Base-by-base conservation (phyloP, 2,888 invertebrate genomes). In the Margaritifera margaritifera region DNA sequence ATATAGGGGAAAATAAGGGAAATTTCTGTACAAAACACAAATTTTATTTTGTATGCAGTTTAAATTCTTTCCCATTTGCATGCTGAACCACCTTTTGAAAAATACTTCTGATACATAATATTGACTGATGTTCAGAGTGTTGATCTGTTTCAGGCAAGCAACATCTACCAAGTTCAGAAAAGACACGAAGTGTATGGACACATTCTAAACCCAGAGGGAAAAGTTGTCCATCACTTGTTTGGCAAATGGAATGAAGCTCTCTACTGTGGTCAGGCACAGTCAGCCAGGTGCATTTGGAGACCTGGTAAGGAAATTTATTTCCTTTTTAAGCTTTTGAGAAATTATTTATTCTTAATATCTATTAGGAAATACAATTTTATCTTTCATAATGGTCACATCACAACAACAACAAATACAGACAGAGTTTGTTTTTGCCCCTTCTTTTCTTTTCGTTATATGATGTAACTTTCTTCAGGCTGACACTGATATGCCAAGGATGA, bases 201-300 rank as follows among this genome's bases (percentile, higher is more conserved):
- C 22, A 92, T 92, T 4, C 87, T 91, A 22, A 92, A 92, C 76
- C 91, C 92, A 64, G 91, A 92, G 8, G 93, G 93, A 0, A 90
- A 90, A 83, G 91, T 92, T 18, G 91, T 93, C 79, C 89, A 92
- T 72, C 92, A 92, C 66, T 90, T 95, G 63, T 93, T 93, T 88
- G 95, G 95, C 0, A 94, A 94, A 88, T 95, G 95, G 95, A 94
- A 94, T 66, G 95, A 95, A 85, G 94, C 94, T 0, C 90, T 95
- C 64, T 93, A 94, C 87, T 94, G 93, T 69, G 94, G 77, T 92
- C 94, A 71, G 93, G 94, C 71, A 91, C 93, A 69, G 5, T 86
- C 88, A n/a, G 94, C 94, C 0, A 90, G 93, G 73, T 94, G 94
- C 82, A 92, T 95, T 59, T 95, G 95, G 95, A 90, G 95, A 72